Evolutionary conservation across 1,140 invertebrate genomes (phyloP).

Genomic region (Rhagoletis zephyria): DNA sequence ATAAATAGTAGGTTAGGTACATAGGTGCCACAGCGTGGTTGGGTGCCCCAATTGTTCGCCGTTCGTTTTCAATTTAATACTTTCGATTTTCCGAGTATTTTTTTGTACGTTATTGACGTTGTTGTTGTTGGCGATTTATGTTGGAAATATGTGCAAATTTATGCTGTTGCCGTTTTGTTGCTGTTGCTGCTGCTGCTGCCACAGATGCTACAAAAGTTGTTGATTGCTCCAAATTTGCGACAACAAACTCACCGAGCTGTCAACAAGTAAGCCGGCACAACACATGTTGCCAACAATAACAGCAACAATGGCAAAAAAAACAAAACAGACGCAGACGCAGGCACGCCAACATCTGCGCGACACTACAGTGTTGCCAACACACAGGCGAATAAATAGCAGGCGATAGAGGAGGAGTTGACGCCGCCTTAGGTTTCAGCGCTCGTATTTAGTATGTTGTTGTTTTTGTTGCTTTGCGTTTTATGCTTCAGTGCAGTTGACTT

Average conservation of each 20-base stretch:
- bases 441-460: background rate
- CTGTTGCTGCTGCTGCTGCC: slow-evolving; percentile 53
- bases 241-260: slow-evolving; percentile 32
- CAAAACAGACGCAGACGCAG: background rate
- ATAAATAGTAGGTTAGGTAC: too few species aligned
- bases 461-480: background rate
- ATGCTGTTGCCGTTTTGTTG: slow-evolving; percentile 59
- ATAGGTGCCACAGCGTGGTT: too few species aligned
- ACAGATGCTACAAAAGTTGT: slow-evolving; percentile 40
- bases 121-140: background rate
- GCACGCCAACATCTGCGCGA: background rate
- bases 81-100: slow-evolving; percentile 19
- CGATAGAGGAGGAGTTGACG: background rate
- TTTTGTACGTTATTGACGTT: background rate
- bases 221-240: slow-evolving; percentile 53
- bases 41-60: background rate
- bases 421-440: background rate
- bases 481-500: slow-evolving; percentile 62
- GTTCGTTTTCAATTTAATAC: background rate
- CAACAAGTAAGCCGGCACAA: slow-evolving; percentile 35
- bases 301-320: background rate
- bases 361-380: slow-evolving; percentile 26
- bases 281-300: slow-evolving; percentile 23
- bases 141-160: slow-evolving; percentile 57
- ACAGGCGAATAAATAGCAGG: too few species aligned